Conservation (phyloP, 2,888 invertebrate species). For the Limnephilus marmoratus region DNA sequence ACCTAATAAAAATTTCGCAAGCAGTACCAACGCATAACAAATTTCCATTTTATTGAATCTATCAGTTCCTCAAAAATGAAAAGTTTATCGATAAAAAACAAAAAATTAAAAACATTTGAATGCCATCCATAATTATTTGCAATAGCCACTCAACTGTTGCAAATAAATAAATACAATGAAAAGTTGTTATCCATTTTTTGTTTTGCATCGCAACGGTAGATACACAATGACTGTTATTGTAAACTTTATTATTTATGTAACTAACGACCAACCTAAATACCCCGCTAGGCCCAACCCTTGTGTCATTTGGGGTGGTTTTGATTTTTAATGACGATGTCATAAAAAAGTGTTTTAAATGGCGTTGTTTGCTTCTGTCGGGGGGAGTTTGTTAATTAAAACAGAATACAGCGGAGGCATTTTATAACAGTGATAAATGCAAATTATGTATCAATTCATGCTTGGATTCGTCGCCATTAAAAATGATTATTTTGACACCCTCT, state of each 20-base stretch:
- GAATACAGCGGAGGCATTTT: constrained; percentile 33
- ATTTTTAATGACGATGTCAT: constrained; percentile 42
- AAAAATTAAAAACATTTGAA: not conserved
- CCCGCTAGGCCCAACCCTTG: not conserved
- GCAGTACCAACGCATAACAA: no score
- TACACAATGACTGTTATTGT: constrained; percentile 30
- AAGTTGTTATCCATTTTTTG: constrained; percentile 21
- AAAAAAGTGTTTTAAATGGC: constrained; percentile 14
- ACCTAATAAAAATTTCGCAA: no score
- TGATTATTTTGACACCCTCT: not conserved
- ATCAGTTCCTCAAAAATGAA: not conserved
- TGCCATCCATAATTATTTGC: no score
- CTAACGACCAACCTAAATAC: not conserved
- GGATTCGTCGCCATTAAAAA: constrained; percentile 36
- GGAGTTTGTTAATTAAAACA: constrained; percentile 40
- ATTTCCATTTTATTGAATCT: no score
- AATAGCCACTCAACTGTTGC: not conserved
- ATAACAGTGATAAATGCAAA: constrained; percentile 47
- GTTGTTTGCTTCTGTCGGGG: not conserved
- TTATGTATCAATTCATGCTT: constrained; percentile 47
- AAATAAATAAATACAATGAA: constrained; percentile 3
- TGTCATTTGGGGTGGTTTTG: constrained; percentile 19
- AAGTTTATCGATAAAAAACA: no score
- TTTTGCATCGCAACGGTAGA: constrained; percentile 18
- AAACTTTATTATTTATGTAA: not conserved